These are phyloP conservation scores for Lepus europaeus DNA, from an alignment of 2,113 vertebrate species.

Conservation along the genomic window DNA sequence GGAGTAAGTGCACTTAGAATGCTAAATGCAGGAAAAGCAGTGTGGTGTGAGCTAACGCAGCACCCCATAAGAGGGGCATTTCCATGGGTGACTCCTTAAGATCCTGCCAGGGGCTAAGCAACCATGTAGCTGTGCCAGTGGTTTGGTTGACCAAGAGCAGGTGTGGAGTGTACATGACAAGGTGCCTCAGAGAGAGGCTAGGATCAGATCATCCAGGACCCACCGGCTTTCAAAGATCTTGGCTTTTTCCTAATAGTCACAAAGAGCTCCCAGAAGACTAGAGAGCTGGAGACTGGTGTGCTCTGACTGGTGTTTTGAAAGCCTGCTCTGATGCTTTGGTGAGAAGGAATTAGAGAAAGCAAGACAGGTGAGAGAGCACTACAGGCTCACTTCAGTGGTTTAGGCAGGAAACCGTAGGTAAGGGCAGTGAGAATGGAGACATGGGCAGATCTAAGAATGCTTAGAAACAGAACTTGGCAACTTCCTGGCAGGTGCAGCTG, in stretches of 20 bases:
- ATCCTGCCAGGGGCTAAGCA: not conserved
- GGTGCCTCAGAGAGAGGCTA: not conserved
- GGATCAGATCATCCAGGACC: not conserved
- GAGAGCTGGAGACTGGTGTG: not conserved
- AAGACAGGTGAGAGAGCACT: not conserved
- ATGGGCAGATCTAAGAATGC: not conserved
- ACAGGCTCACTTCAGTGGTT: not conserved
- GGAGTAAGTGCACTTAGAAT: too few relatives aligned
- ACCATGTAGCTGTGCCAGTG: too few relatives aligned
- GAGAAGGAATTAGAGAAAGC: not conserved
- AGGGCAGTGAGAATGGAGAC: not conserved
- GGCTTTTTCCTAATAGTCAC: not conserved
- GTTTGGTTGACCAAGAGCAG: not conserved
- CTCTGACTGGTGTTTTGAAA: not conserved
- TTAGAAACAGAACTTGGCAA: not conserved
- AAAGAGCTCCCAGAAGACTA: not conserved
- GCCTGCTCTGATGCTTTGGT: not conserved
- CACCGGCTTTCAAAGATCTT: not conserved
- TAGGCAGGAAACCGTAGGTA: not conserved
- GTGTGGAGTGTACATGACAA: not conserved
- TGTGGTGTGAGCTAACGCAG: accelerated
- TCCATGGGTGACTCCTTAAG: too few relatives aligned
- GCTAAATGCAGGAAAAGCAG: not conserved
- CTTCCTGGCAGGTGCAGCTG: not conserved
- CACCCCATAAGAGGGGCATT: not conserved